A percentile compares a stretch with the other conserved stretches of the same genome.
phyloP scores from a whole-genome alignment of 2,888 invertebrate species.

The Diloba caeruleocephala region DNA sequence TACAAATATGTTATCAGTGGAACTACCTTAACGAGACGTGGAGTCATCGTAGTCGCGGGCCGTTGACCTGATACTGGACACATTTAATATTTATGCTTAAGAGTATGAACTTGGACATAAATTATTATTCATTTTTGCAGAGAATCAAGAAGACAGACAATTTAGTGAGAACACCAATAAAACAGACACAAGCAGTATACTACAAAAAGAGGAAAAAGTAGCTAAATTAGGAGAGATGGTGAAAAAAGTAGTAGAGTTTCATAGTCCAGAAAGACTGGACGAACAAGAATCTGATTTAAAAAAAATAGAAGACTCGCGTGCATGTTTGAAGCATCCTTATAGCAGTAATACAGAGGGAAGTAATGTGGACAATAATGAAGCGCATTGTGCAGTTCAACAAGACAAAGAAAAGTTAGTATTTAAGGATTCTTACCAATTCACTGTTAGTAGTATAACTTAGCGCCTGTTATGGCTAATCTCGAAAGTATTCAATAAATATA shows the following conservation, averaged over 20 bases:
- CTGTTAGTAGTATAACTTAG: no score
- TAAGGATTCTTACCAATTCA: neutral
- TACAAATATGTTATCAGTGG: constrained; percentile 46
- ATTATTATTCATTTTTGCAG: constrained; percentile 49
- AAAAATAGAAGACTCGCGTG: constrained; percentile 14
- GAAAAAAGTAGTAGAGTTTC: constrained; percentile 69
- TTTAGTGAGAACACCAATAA: constrained; percentile 34
- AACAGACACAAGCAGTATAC: constrained; percentile 29
- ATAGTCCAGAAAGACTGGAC: constrained; percentile 54
- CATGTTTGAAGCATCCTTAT: constrained; percentile 23
- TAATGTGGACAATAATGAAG: constrained; percentile 16
- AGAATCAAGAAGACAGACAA: constrained; percentile 48
- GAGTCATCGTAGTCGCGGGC: no score
- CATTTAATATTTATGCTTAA: no score
- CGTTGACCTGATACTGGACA: no score
- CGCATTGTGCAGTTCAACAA: constrained; percentile 6
- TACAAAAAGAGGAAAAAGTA: constrained; percentile 61
- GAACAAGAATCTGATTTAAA: constrained; percentile 40
- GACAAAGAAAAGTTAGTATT: constrained; percentile 26
- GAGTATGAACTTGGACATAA: no score
- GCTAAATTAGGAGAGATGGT: constrained; percentile 73
- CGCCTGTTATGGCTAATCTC: no score
- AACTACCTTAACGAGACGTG: constrained; percentile 15
- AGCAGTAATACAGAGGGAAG: constrained; percentile 23
- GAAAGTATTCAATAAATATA: no score